Base-by-base conservation (phyloP, 2,797 vertebrate genomes). In the Eulemur coronatus region DNA sequence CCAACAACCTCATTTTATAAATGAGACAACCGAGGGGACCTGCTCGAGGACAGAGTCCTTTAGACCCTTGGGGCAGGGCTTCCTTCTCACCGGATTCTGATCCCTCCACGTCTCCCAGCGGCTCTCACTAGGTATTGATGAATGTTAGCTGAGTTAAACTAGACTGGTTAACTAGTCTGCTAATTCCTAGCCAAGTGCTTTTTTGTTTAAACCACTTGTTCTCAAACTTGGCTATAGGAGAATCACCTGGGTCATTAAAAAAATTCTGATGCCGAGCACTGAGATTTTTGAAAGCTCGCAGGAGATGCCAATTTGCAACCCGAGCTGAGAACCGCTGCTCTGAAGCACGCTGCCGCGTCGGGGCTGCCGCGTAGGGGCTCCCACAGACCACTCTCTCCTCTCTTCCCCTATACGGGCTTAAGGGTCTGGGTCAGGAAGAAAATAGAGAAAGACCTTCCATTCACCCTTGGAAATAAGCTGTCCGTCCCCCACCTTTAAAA, bases 401-500 rank as follows among this genome's bases (percentile, higher is more conserved):
- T 41, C 69, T 48, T 41, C 43, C 79, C 18, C 8, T 20, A 9
- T 1, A 11, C 0, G 0, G 61, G 20, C 15, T 2, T 4, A 26
- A 26, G n/a, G 72, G 41, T 73, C 35, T n/a, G 59, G 52, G 28
- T 50, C 57, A 26, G 59, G 52, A 65, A 80, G n/a, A 55, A 91
- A 86, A 91, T n/a, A 79, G 91, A 96, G 73, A 88, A 81, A 89
- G 81, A 75, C 69, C 80, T 91, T 70, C 70, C 28, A 13, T 15
- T 73, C 28, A 1, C 89, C 67, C 73, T 59, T n/a, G 22, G 70
- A 89, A 76, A 90, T 59, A 22, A 85, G 81, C 84, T 30, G 57
- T 86, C 97, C 96, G 75, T 79, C 86, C 95, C 97, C 97, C 84
- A 97, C 84, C 96, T 67, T 96, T 84, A 50, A 98, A 98, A 98